Evolutionary conservation across 1,140 invertebrate genomes (phyloP).

Genomic region (Drosophila varians): DNA sequence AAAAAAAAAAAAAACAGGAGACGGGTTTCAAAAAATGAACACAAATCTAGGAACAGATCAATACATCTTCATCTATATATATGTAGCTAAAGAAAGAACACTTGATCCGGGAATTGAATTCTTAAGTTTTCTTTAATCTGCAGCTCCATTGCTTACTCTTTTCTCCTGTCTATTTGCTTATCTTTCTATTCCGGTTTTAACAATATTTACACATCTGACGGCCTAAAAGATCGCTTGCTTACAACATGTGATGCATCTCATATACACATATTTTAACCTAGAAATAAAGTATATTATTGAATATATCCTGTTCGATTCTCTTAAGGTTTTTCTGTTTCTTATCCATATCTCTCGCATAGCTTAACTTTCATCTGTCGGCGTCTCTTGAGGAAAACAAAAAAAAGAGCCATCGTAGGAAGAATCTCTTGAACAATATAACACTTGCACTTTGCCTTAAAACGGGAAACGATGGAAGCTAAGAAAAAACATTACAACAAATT

Average conservation of each 20-base stretch:
- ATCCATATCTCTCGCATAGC: conserved; percentile 3
- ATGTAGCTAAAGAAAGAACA: conserved; percentile 30
- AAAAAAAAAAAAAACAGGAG: conserved; percentile 9
- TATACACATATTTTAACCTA: conserved; percentile 39
- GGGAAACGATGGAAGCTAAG: conserved; percentile 12
- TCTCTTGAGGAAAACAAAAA: conserved; percentile 36
- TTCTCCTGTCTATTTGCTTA: conserved; percentile 8
- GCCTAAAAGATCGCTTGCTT: conserved; percentile 61
- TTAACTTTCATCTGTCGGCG: conserved; percentile 4
- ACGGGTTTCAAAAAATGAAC: conserved; percentile 17
- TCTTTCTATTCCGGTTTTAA: conserved; percentile 41
- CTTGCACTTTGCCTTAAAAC: conserved; percentile 56
- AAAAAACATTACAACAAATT: conserved; percentile 66
- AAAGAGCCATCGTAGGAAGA: conserved; percentile 31
- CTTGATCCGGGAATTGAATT: conserved; percentile 38
- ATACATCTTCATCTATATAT: conserved; percentile 10
- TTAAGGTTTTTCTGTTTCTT: conserved; percentile 16
- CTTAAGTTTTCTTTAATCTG: conserved; percentile 61
- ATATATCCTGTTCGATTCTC: conserved; percentile 22
- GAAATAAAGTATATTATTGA: conserved; percentile 32
- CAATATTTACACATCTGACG: conserved; percentile 72
- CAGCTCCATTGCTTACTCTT: conserved; percentile 29
- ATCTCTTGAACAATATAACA: conserved; percentile 63
- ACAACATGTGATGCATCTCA: conserved; percentile 58
- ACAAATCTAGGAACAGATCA: conserved; percentile 53